A percentile compares a stretch with the other conserved stretches of the same genome.
These are phyloP conservation scores for Parapristionchus giblindavisi DNA, from an alignment of 2,888 invertebrate species.

Conservation along the genomic window DNA sequence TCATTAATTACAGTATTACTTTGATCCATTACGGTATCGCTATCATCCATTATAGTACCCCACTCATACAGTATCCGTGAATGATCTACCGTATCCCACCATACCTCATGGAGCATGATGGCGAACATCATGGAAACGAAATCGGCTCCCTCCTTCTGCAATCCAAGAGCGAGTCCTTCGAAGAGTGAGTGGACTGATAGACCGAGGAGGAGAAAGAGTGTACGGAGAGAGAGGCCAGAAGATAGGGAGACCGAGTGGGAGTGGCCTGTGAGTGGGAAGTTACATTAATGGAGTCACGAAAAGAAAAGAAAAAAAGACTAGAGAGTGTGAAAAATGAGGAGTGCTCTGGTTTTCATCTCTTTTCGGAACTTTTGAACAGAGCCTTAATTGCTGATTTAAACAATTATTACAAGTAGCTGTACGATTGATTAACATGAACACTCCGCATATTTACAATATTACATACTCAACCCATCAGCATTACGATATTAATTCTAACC, in stretches of 20 bases:
- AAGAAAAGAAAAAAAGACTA: too few species aligned
- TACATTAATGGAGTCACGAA: too few species aligned
- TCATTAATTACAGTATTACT: neutral
- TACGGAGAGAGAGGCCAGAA: slow-evolving; percentile 57
- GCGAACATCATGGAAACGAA: slow-evolving; percentile 63
- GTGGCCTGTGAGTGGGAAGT: slow-evolving; percentile 17
- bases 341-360: too few species aligned
- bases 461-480: too few species aligned
- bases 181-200: slow-evolving; percentile 75
- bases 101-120: slow-evolving; percentile 61
- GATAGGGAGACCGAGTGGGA: slow-evolving; percentile 24
- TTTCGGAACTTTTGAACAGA: too few species aligned
- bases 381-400: too few species aligned
- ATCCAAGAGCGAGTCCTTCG: slow-evolving; percentile 66
- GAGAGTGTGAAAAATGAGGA: too few species aligned
- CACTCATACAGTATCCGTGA: neutral
- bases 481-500: too few species aligned
- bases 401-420: too few species aligned
- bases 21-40: neutral
- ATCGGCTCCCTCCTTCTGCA: slow-evolving; percentile 48
- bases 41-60: neutral
- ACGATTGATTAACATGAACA: too few species aligned
- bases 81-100: neutral
- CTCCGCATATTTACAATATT: too few species aligned
- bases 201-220: slow-evolving; percentile 73